Evolutionary conservation across 1,140 invertebrate genomes (phyloP).

Genomic region (Potamilus streckersoni): DNA sequence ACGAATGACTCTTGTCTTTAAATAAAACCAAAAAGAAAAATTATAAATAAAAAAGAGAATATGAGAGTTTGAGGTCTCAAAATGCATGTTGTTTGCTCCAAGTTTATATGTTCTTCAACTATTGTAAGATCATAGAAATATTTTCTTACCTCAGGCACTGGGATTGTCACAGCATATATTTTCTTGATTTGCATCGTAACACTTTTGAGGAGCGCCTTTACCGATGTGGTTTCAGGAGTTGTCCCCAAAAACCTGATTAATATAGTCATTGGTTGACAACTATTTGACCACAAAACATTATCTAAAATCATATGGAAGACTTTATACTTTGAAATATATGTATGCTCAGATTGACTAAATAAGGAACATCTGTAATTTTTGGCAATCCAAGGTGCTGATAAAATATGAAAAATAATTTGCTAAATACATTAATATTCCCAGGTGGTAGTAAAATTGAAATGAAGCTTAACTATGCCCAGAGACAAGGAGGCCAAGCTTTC

Average conservation of each 20-base stretch:
- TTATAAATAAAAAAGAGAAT: no score
- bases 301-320: neutral
- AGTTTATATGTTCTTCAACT: no score
- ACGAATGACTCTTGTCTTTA: no score
- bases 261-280: neutral
- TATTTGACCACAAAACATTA: no score
- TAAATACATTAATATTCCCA: neutral
- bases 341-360: neutral
- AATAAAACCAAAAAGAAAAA: no score
- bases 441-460: neutral
- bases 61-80: no score
- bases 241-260: constrained; percentile 49
- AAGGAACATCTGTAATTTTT: neutral
- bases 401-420: neutral
- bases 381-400: no score
- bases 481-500: no score
- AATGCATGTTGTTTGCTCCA: no score
- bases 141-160: constrained; percentile 30
- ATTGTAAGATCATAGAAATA: no score
- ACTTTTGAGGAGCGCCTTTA: constrained; percentile 26
- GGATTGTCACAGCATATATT: constrained; percentile 14
- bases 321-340: neutral
- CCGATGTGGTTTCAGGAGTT: constrained; percentile 35
- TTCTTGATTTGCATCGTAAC: constrained; percentile 31
- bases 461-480: no score